Base-by-base conservation (phyloP, 2,113 vertebrate genomes). In the Monarcha castaneiventris region DNA sequence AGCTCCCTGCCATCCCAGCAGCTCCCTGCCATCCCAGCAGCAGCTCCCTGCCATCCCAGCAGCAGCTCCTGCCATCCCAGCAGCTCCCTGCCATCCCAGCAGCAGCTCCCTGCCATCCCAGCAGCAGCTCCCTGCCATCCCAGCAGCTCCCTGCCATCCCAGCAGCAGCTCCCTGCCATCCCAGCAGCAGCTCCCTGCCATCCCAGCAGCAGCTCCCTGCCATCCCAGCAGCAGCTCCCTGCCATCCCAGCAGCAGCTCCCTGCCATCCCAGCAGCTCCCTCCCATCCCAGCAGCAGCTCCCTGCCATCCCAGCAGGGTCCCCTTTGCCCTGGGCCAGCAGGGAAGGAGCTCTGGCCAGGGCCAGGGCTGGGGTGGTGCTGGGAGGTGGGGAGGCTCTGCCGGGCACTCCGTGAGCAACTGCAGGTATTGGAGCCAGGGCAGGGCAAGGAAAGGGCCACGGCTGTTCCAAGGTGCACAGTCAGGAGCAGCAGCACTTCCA, bases 391-490 rank as follows among this genome's bases (percentile, higher is more conserved):
- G 77, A 81, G 72, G 37, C 54, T 32, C 35, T 78, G 25, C 30
- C 8, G 3, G 56, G 33, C 43, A 3, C 66, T 58, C 61, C 44
- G 9, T 33, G 87, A 52, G 35, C 27, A 37, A 2, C 16, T 61
- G 27, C 27, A 25, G 54, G 2, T 6, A 2, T 4, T 26, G 16
- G 15, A 49, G 49, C 59, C 59, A 62, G 25, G 6, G 16, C 16
- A 78, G 19, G 35, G 39, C 86, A 51, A 33, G 4, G 44, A 37
- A 83, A 71, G 39, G 56, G 5, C 10, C 13, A 3, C 55, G 39
- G 3, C 10, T 26, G 8, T 22, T 32, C 18, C 0, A 1, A 10
- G 54, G 25, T 33, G n/a, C 18, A 69, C 43, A 39, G 5, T 26
- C 68, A 83, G 41, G 29, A 63, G 2, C 5, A 64, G 6, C 4